Evolutionary conservation across 1,140 invertebrate species (phyloP), one percentile per base, ranked within the genome.

Genomic region (Drosophila kurseongensis): DNA sequence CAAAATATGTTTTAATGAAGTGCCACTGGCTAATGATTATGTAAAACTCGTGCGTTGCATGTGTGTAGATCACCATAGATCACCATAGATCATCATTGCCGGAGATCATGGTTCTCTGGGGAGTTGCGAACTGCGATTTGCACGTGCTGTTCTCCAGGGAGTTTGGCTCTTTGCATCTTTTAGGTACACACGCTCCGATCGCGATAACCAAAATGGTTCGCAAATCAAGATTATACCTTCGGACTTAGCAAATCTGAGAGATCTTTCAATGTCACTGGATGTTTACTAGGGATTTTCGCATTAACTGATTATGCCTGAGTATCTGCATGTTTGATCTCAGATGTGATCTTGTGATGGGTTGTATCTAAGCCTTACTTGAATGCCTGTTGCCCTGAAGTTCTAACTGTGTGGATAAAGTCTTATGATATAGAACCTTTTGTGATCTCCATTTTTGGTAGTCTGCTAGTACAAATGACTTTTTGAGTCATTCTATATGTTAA

Each of bases 1-100:
- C 58, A 42, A 69, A 73, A 76, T 63, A 79, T 67, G 48, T 60
- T 88, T 88, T 89, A 88, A 88, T 88, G 79, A 88, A 88, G 84
- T 88, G 71, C 67, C 51, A 50, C 58, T 14, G 23, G 23, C 47
- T 86, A 75, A 85, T 86, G 67, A 66, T 79, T 88, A 88, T 82
- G 79, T 76, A 77, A 85, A 85, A 84, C 57, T 59, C 32, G 27
- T 29, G 23, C 27, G 41, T 44, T 38, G 42, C 55, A 57, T 57
- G 71, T 60, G 14, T 61, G 32, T 40, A 32, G 54, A 36, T 52
- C 29, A 32, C 29, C 23, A 36, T n/a, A 40, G 38, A 42, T 42
- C 14, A 16, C 66, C 76, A 71, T 59, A 44, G 50, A 63, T 68
- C 61, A 42, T 65, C 48, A 44, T 45, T 51, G 3, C 23, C 42